Evolutionary conservation across 2,113 vertebrate species (phyloP).

Genomic region (Xiphias gladius): DNA sequence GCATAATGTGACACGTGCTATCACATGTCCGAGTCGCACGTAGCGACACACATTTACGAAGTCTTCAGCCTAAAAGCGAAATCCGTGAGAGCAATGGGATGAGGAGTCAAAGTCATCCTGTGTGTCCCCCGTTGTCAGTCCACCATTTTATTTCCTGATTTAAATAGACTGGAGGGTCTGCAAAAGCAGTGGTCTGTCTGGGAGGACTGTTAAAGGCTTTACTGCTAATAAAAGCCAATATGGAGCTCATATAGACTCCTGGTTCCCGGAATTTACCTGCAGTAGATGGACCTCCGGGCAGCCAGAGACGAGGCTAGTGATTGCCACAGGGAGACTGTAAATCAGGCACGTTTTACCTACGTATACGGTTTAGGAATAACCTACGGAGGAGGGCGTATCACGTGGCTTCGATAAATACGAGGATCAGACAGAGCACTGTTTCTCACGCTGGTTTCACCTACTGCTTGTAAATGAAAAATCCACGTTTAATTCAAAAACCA

Average conservation of each 20-base stretch:
- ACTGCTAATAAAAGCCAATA: constrained; percentile 62
- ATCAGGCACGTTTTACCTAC: constrained; percentile 18
- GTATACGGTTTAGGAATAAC: neutral
- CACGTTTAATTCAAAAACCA: neutral
- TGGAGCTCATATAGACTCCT: constrained; percentile 41
- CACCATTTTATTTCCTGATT: constrained; percentile 33
- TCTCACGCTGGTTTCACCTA: constrained; percentile 2
- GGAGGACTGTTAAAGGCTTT: constrained; percentile 50
- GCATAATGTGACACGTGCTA: too few relatives aligned
- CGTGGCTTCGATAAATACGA: neutral
- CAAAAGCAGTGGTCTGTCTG: constrained; percentile 22
- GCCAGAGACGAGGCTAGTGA: constrained; percentile 8
- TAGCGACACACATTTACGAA: constrained; percentile 4
- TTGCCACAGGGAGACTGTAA: constrained; percentile 39
- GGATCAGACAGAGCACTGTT: neutral
- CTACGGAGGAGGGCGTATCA: neutral
- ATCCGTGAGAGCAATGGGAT: too few relatives aligned
- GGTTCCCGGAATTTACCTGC: constrained; percentile 59
- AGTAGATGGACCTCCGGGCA: constrained; percentile 35
- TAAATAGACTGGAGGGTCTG: constrained; percentile 28
- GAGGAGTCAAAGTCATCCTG: constrained; percentile 10
- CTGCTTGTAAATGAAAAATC: neutral
- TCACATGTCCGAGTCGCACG: too few relatives aligned
- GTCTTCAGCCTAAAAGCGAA: neutral
- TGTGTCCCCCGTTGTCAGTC: neutral